Evolutionary conservation across 2,797 vertebrate genomes (phyloP), one percentile per base, ranked within the genome.

Genomic region (Coregonus ussuriensis): DNA sequence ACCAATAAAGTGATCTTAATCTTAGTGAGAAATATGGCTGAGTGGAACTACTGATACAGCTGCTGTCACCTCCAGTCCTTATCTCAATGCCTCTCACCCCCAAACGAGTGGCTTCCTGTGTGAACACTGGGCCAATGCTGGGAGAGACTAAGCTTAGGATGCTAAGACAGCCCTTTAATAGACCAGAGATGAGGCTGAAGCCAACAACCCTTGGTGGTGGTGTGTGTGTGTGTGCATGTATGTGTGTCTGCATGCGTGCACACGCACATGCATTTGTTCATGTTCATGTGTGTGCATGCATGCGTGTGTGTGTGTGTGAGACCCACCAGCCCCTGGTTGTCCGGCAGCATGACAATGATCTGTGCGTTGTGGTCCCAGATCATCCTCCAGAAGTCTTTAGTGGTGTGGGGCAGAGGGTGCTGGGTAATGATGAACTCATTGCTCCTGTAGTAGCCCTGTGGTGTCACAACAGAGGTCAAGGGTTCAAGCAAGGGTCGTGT

Each of bases 331-430:
- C 95, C 96, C 82, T 96, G 95, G 92, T 96, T 96, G 89, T 97
- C 96, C 0, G 97, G 97, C 91, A 98, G 91, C 97, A 98, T 97
- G 91, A 98, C 95, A 52, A 98, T 98, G 90, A 97, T 97, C 93
- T 98, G 97, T 70, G 96, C 96, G 0, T 98, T 98, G 85, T 98
- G 97, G 91, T 98, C 97, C 97, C 97, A 98, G 86, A 98, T 98
- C 97, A 98, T 98, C 87, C 97, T 90, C 97, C 97, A 98, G 92
- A 98, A 98, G 84, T 98, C 97, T 91, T 97, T 97, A 81, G 96
- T 98, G 0, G 97, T 98, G 70, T 98, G 96, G 77, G 97, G 97
- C 94, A 98, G 92, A n/a, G 97, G 97, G 88, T 98, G 97, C 90
- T 98, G 97, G 85, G 96, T 98, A 89, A 98, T 96, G 89, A 98